A percentile compares a stretch with the other conserved stretches of the same genome.
Conservation (phyloP, 2,113 vertebrate genomes). For the Entelurus aequoreus region DNA sequence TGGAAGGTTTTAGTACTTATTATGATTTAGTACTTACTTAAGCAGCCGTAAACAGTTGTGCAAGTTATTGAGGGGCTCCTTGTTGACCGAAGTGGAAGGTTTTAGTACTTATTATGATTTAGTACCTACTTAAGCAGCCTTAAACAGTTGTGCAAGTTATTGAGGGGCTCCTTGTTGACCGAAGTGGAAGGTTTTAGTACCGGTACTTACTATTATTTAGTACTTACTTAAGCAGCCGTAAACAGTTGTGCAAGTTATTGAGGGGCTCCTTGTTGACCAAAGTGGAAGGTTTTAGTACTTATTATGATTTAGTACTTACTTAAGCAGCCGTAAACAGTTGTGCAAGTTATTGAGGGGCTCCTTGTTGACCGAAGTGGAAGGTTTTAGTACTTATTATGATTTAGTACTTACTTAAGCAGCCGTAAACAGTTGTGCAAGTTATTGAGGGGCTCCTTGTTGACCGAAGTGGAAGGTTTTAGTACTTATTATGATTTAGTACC, state of each 20-base stretch:
- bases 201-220: too few species aligned
- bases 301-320: too few species aligned
- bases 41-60: slow-evolving; percentile 94
- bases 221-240: slow-evolving; percentile 91
- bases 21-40: too few species aligned
- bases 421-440: slow-evolving; percentile 94
- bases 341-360: slow-evolving; percentile 96
- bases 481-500: too few species aligned
- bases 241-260: slow-evolving; percentile 94
- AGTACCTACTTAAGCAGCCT: slow-evolving; percentile 94
- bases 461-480: slow-evolving; percentile 84
- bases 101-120: too few species aligned
- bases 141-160: slow-evolving; percentile 95
- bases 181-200: slow-evolving; percentile 85
- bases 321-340: slow-evolving; percentile 91
- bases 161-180: slow-evolving; percentile 93
- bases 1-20: slow-evolving; percentile 85
- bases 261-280: slow-evolving; percentile 94
- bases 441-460: slow-evolving; percentile 94
- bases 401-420: slow-evolving; percentile 93
- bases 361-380: slow-evolving; percentile 86
- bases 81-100: slow-evolving; percentile 86
- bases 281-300: slow-evolving; percentile 84
- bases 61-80: slow-evolving; percentile 93
- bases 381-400: too few species aligned